A percentile compares a stretch with the other conserved stretches of the same genome.
Conservation (phyloP, 2,888 invertebrate genomes). For the Lysandra coridon region DNA sequence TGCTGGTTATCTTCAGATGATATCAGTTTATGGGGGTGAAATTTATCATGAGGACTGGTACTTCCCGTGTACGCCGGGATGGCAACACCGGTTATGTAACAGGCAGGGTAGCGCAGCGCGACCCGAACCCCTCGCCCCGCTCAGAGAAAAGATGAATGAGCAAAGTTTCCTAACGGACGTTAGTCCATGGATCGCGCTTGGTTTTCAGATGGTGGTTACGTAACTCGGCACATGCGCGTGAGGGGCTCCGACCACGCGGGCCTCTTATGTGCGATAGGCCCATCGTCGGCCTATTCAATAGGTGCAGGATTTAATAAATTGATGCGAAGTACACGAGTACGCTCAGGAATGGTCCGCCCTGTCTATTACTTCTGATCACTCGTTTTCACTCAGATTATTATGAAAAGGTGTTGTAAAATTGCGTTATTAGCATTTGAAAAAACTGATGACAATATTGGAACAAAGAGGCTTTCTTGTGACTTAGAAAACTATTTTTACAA, state of each 20-base stretch:
- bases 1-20: neutral
- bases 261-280: neutral
- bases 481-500: no score
- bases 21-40: neutral
- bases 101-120: conserved; percentile 65
- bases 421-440: neutral
- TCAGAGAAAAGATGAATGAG: conserved; percentile 78
- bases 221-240: conserved; percentile 64
- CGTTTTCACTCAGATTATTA: neutral
- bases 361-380: neutral
- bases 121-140: conserved; percentile 67
- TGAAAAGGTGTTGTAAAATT: neutral
- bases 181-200: conserved; percentile 68
- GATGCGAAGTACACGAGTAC: neutral
- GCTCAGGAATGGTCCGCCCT: neutral
- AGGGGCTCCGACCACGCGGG: neutral
- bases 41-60: neutral
- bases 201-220: conserved; percentile 66
- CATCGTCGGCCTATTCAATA: neutral
- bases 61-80: neutral
- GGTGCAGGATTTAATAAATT: neutral
- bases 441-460: no score
- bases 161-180: conserved; percentile 75
- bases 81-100: conserved; percentile 58
- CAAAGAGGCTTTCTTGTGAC: no score